These are phyloP conservation scores for Anolis carolinensis DNA, from an alignment of 2,113 vertebrate species.

Conservation along the genomic window DNA sequence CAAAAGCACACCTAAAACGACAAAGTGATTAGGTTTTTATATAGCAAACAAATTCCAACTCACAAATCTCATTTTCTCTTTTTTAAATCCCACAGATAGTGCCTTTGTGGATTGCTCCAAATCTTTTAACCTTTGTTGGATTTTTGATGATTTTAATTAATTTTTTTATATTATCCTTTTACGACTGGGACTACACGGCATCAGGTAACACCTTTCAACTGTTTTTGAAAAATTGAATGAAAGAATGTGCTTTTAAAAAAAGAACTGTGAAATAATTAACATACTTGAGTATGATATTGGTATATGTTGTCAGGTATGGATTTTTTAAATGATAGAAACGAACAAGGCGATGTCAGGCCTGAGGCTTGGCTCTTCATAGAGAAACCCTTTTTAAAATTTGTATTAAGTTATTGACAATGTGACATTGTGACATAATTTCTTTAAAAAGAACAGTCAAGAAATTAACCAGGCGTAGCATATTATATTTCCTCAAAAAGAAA, in stretches of 20 bases:
- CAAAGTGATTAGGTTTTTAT: not conserved
- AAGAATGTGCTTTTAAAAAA: not conserved
- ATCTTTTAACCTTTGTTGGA: constrained; percentile 73
- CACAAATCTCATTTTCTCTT: constrained; percentile 33
- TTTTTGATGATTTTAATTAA: constrained; percentile 74
- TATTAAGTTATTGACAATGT: too few species aligned
- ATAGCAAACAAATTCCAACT: constrained; percentile 4
- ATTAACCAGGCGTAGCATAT: too few species aligned
- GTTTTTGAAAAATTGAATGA: constrained; percentile 15
- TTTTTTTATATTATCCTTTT: constrained; percentile 73
- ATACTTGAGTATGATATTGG: not conserved
- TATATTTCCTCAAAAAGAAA: too few species aligned
- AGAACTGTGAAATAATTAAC: not conserved
- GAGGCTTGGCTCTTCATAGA: not conserved
- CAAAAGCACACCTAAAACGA: too few species aligned
- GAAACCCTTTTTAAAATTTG: too few species aligned
- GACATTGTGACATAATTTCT: too few species aligned
- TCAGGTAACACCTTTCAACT: constrained; percentile 61
- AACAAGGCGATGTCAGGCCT: not conserved
- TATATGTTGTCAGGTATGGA: not conserved
- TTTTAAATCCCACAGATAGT: constrained; percentile 62
- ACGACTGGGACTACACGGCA: constrained; percentile 72
- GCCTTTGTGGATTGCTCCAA: constrained; percentile 75
- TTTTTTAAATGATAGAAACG: not conserved
- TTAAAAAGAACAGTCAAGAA: too few species aligned